phyloP scores from a whole-genome alignment of 2,797 vertebrate species.

The Scolopax bukidnonensis region DNA sequence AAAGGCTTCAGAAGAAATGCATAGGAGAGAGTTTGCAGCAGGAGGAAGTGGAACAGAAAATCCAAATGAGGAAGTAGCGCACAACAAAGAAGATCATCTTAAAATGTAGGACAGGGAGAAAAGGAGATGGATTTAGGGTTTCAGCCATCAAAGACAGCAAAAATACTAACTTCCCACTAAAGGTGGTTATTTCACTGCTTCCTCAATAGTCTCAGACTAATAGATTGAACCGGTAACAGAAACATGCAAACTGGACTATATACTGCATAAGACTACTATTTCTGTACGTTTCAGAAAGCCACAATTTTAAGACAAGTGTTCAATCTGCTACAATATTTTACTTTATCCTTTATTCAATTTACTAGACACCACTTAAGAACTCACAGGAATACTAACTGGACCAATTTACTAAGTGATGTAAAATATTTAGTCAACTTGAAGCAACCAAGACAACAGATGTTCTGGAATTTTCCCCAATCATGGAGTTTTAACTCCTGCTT shows the following conservation, averaged over 20 bases:
- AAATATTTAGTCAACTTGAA: background rate
- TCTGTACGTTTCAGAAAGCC: background rate
- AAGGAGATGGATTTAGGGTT: background rate
- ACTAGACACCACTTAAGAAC: background rate
- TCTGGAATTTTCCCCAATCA: background rate
- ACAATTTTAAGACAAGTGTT: background rate
- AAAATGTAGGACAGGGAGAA: background rate
- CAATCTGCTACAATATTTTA: background rate
- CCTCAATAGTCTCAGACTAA: background rate
- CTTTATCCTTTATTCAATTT: background rate
- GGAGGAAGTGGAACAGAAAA: conserved; percentile 41
- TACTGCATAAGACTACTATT: background rate
- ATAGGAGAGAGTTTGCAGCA: background rate
- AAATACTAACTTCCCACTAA: background rate
- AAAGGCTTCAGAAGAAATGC: background rate
- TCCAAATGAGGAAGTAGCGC: conserved; percentile 3
- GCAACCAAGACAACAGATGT: background rate
- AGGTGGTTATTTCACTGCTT: background rate
- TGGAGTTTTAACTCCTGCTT: background rate
- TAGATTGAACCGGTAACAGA: background rate
- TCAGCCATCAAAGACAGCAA: background rate
- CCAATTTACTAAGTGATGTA: background rate
- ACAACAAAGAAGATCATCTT: background rate
- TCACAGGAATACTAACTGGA: background rate
- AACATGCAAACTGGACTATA: background rate